Evolutionary conservation across 1,140 invertebrate species (phyloP).

Genomic region (Nephila pilipes): DNA sequence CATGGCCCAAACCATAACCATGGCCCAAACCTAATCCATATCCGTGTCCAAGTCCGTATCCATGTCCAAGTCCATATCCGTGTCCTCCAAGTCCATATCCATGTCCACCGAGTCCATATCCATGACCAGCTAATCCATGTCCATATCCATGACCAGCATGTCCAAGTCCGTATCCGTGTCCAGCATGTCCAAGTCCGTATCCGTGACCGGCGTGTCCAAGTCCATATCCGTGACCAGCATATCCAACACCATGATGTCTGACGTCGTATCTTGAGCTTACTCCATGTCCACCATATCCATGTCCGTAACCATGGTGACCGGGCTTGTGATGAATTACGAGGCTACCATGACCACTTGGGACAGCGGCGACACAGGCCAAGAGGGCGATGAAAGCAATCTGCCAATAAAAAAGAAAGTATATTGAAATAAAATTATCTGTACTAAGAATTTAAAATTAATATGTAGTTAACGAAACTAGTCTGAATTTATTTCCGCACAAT

Average conservation of each 20-base stretch:
- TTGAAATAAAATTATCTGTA: too few relatives aligned
- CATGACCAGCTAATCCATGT: constrained; percentile 1
- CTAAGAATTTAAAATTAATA: too few relatives aligned
- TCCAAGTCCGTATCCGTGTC: neutral
- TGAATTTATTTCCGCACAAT: too few relatives aligned
- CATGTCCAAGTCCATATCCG: constrained; percentile 9
- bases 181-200: neutral
- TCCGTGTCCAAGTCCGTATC: neutral
- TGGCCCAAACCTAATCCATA: constrained; percentile 24
- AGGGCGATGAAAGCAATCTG: constrained; percentile 36
- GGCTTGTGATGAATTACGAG: constrained; percentile 63
- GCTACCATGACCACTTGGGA: constrained; percentile 16
- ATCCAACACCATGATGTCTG: constrained; percentile 54
- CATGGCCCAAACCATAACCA: neutral
- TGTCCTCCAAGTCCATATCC: neutral
- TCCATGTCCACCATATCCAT: constrained; percentile 60
- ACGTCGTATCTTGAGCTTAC: constrained; percentile 72
- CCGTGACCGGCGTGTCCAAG: constrained; percentile 15
- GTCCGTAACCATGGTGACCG: constrained; percentile 66
- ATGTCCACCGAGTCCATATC: constrained; percentile 39
- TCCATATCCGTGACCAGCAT: neutral
- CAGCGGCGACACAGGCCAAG: constrained; percentile 21
- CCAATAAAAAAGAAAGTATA: too few relatives aligned
- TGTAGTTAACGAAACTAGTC: too few relatives aligned
- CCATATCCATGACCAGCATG: constrained; percentile 3